Conservation (phyloP, 2,797 vertebrate species). For the Tapirus indicus region DNA sequence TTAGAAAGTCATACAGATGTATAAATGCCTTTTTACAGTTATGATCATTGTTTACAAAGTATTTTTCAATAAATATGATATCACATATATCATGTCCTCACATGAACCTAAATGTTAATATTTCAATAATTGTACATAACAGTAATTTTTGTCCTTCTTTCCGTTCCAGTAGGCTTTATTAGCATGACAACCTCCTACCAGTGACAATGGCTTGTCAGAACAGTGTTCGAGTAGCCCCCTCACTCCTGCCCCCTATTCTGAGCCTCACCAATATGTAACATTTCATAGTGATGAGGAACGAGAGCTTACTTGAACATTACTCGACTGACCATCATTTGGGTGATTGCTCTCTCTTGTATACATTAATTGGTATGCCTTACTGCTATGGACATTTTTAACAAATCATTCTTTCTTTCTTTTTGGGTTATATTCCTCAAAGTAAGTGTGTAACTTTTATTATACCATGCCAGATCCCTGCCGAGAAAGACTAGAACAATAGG, state of each 20-base stretch:
- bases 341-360: neutral
- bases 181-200: neutral
- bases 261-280: neutral
- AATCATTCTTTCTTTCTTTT: neutral
- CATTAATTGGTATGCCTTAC: neutral
- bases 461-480: neutral
- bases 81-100: neutral
- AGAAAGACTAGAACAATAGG: neutral
- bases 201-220: neutral
- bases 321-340: neutral
- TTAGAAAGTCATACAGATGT: neutral
- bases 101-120: neutral
- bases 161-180: neutral
- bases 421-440: neutral
- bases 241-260: neutral
- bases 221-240: neutral
- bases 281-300: neutral
- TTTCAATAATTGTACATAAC: constrained; percentile 8
- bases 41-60: neutral
- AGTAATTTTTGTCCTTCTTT: neutral
- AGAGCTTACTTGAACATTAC: neutral
- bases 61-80: constrained; percentile 1
- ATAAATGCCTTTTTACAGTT: neutral
- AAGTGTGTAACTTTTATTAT: neutral
- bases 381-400: neutral